Evolutionary conservation across 1,140 invertebrate species (phyloP), one percentile per base, ranked within the genome.

Genomic region (Zaprionus camerounensis): DNA sequence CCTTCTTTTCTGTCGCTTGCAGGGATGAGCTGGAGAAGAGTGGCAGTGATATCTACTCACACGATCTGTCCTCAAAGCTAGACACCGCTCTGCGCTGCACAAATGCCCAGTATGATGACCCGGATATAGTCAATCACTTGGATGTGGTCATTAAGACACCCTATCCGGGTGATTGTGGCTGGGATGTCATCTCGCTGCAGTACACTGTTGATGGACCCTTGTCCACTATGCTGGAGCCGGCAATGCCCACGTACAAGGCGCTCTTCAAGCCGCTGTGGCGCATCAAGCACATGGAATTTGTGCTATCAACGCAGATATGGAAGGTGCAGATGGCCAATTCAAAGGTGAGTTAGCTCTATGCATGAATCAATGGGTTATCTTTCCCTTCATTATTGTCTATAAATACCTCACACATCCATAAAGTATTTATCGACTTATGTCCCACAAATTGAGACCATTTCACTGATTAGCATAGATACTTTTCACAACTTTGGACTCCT

Each of bases 241-340:
- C 97, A 51, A 96, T 96, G 81, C 96, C 97, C 87, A 96, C 95
- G 26, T 99, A 99, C 94, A 95, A 97, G 81, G 95, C 96, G 64
- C 95, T 99, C 12, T 99, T 99, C 93, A 97, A 97, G 91, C 96
- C 97, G 34, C 94, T 99, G 56, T 99, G 98, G 98, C 95, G 97
- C 82, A 96, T 97, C 28, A 99, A 99, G 93, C 94, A 98, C 75
- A 98, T 99, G 95, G 98, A 99, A 93, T 97, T 97, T 90, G 95
- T 97, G 55, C 94, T 99, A 55, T 95, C 96, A 31, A 95, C 96
- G 41, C 92, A 92, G 68, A 96, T 98, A 78, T 98, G 98, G 96
- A 97, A 97, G 88, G 95, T 96, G 82, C 97, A 98, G 93, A 96
- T 96, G 78, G 96, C 95, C 36, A 95, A 96, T 78, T 95, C 96